These are phyloP conservation scores for Euborellia annulipes DNA, from an alignment of 1,140 invertebrate species.

Conservation along the genomic window DNA sequence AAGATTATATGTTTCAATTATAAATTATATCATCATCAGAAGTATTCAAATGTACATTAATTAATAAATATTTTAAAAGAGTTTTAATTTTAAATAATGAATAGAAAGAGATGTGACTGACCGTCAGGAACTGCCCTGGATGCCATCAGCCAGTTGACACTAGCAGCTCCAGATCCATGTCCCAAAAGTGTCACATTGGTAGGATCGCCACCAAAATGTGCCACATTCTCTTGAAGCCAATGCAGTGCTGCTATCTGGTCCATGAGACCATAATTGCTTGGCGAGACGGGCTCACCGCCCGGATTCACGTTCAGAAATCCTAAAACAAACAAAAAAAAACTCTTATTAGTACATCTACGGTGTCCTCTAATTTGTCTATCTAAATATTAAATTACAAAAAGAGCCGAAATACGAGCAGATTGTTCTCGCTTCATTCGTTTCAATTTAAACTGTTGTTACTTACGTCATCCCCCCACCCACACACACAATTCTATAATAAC, in stretches of 20 bases:
- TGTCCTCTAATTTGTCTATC: background rate
- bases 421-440: too few species aligned
- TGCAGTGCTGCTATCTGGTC: conserved; percentile 87
- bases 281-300: conserved; percentile 61
- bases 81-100: background rate
- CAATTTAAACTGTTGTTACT: too few species aligned
- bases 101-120: conserved; percentile 35
- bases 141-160: conserved; percentile 85
- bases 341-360: background rate
- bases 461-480: too few species aligned
- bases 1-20: too few species aligned
- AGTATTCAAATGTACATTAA: too few species aligned
- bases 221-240: conserved; percentile 90
- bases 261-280: conserved; percentile 88
- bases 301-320: conserved; percentile 79
- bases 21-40: too few species aligned
- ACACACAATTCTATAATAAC: too few species aligned
- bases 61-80: too few species aligned
- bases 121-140: conserved; percentile 84
- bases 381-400: background rate
- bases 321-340: conserved; percentile 29
- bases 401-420: too few species aligned
- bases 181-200: conserved; percentile 88
- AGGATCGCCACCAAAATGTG: conserved; percentile 79
- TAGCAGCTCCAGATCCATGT: conserved; percentile 86